phyloP scores from a whole-genome alignment of 2,113 vertebrate genomes.

The Oreotrochilus melanogaster region DNA sequence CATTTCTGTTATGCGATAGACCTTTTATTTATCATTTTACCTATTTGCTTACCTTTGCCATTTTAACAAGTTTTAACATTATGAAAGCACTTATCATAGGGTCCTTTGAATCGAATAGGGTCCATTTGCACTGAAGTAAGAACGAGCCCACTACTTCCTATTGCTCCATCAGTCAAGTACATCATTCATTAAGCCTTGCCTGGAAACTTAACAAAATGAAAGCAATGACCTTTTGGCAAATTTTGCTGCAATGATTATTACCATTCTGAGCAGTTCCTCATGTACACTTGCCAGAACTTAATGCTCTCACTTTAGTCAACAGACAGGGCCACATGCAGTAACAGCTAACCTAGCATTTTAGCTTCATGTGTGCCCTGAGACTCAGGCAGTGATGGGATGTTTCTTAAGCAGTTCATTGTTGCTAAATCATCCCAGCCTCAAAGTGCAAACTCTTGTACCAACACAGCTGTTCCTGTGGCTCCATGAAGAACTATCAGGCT shows the following conservation, averaged over 20 bases:
- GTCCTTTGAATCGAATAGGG: no score
- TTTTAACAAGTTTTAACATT: neutral
- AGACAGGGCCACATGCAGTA: neutral
- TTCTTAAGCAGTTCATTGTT: constrained; percentile 3
- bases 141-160: neutral
- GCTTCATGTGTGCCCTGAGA: neutral
- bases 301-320: neutral
- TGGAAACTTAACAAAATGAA: neutral
- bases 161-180: neutral
- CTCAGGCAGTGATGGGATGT: neutral
- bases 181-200: neutral
- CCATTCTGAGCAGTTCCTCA: neutral
- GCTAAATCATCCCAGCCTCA: neutral
- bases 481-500: neutral
- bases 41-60: neutral
- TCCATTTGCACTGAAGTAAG: neutral
- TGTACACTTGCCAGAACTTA: neutral
- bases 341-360: neutral
- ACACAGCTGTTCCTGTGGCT: neutral
- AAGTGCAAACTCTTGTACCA: neutral
- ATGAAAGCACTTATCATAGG: neutral
- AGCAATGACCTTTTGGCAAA: fast-evolving
- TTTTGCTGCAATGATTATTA: neutral
- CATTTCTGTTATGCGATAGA: neutral
- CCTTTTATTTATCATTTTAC: neutral